Base-by-base conservation (phyloP, 2,888 invertebrate species). In the Poecilus cupreus region DNA sequence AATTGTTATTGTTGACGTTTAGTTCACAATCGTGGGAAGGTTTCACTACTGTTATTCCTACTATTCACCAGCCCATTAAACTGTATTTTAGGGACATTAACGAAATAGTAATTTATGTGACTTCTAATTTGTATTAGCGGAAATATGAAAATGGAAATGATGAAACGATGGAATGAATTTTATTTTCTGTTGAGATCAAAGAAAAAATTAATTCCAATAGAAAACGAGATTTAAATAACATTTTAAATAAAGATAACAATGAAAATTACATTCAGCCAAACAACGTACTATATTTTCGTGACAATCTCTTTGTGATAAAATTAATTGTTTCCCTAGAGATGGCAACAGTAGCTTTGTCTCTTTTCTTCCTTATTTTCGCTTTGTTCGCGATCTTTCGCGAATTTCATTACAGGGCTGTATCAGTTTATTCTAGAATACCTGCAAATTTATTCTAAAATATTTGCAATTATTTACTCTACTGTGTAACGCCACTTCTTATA, bases 301-400 rank as follows among this genome's bases (percentile, higher is more conserved):
- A 77, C 76, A 77, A 77, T 77, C 76, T 77, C 76, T 75, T 75
- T 75, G 76, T 77, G 39, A 77, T 77, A 39, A 77, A 77, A 77
- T 77, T 77, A 77, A 77, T 77, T 77, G 76, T 57, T 77, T 77
- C 32, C 37, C 57, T 16, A 39, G 39, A 32, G 76, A 77, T 57
- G 76, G 51, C 76, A 26, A 20, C 60, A 54, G 22, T 43, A 3
- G 13, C 3, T 5, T 2, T 43, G 43, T 43, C 43, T 43, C 43
- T 13, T 43, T n/a, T 43, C 43, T 43, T 43, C 43, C 3, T 43
- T 43, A 43, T 43, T 43, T 43, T 43, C 43, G n/a, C 13, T 43
- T 43, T 43, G 43, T 43, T 43, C 43, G n/a, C 43, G 43, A 43
- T 43, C 43, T 43, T 43, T 43, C 32, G 3, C n/a, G 43, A 43